phyloP scores from a whole-genome alignment of 2,888 invertebrate genomes.

The Agelastica alni region DNA sequence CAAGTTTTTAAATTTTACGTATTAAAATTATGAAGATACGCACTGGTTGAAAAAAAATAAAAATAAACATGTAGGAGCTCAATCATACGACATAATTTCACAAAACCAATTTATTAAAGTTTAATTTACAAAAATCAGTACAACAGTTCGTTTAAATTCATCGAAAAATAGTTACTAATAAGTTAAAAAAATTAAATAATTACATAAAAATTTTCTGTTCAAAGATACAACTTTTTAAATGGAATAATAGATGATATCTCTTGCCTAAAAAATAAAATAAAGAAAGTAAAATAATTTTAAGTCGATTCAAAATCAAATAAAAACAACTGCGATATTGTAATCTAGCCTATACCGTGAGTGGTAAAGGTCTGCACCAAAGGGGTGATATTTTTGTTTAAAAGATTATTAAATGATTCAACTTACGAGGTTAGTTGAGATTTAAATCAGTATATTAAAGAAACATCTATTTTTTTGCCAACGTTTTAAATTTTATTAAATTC shows the following conservation, averaged over 20 bases:
- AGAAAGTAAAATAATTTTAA: conserved; percentile 5
- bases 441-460: too few species aligned
- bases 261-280: conserved; percentile 23
- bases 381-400: too few species aligned
- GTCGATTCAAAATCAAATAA: conserved; percentile 4
- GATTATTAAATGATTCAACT: too few species aligned
- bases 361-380: too few species aligned
- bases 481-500: too few species aligned
- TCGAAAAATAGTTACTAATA: too few species aligned
- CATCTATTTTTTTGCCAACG: too few species aligned
- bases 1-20: background rate
- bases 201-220: conserved; percentile 3
- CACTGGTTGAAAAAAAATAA: conserved; percentile 10
- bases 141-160: too few species aligned
- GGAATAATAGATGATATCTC: conserved; percentile 21
- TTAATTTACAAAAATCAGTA: conserved; percentile 11
- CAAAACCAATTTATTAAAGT: conserved; percentile 15
- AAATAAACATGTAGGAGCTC: background rate
- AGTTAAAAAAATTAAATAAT: conserved; percentile 1
- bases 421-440: too few species aligned
- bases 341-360: too few species aligned
- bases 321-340: background rate
- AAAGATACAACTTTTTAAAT: conserved; percentile 1
- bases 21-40: conserved; percentile 23
- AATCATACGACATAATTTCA: conserved; percentile 6